These are phyloP conservation scores for Cheilosia urbana DNA, from an alignment of 2,888 invertebrate species.

Conservation along the genomic window DNA sequence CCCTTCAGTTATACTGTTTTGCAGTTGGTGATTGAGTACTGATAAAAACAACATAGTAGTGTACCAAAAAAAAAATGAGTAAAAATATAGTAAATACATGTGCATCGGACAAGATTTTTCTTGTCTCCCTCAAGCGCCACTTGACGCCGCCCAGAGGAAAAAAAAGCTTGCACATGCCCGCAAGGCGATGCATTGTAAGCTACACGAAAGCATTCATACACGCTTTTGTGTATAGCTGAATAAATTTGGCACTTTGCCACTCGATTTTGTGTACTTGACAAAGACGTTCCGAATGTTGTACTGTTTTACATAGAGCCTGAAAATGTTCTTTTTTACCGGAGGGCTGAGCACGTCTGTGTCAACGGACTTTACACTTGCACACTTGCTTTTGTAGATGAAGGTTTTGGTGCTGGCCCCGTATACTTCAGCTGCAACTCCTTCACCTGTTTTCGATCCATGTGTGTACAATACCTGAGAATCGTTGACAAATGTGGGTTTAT, in stretches of 20 bases:
- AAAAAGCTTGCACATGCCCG: constrained; percentile 31
- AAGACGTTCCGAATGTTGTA: background rate
- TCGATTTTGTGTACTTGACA: constrained; percentile 5
- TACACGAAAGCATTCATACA: no score
- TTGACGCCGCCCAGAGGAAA: constrained; percentile 18
- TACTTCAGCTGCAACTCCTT: no score
- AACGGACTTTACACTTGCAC: no score
- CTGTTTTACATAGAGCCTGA: no score
- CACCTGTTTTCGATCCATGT: no score
- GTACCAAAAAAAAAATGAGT: no score
- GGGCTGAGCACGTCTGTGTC: no score
- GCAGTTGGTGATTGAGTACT: background rate
- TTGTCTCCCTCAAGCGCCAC: constrained; percentile 38
- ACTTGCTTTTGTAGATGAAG: no score
- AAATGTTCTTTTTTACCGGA: no score
- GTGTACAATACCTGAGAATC: no score
- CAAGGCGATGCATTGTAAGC: background rate
- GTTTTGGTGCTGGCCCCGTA: no score
- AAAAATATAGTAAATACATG: background rate
- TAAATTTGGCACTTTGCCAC: constrained; percentile 40
- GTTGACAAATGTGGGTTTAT: no score
- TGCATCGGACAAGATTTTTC: background rate
- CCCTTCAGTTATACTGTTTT: background rate
- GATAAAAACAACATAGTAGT: background rate
- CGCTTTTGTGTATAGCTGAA: background rate